phyloP scores from a whole-genome alignment of 2,113 vertebrate species.

The Oncorhynchus keta region DNA sequence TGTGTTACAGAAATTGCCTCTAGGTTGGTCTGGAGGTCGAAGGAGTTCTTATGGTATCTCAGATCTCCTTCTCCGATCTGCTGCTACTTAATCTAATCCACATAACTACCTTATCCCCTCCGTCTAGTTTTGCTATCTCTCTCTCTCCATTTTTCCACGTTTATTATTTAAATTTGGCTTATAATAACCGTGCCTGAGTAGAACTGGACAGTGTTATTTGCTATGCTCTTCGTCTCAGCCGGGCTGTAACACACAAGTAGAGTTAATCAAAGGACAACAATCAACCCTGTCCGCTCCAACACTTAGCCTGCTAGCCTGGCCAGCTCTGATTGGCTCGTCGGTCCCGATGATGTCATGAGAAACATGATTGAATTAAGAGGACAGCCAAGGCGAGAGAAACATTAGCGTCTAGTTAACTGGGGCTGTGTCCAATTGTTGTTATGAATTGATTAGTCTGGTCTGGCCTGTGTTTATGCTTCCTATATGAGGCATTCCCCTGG shows the following conservation, averaged over 20 bases:
- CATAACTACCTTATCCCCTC: slow-evolving; percentile 4
- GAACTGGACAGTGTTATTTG: background rate
- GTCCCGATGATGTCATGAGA: slow-evolving; percentile 2
- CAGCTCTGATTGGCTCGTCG: background rate
- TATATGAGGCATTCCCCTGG: background rate
- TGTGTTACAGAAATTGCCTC: too few relatives aligned
- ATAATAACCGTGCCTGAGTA: background rate
- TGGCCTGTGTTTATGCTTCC: slow-evolving; percentile 13
- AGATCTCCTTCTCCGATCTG: background rate
- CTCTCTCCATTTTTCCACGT: slow-evolving; percentile 14
- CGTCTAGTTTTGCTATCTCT: slow-evolving; percentile 1
- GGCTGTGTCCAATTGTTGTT: slow-evolving; percentile 12
- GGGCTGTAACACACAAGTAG: slow-evolving; percentile 24
- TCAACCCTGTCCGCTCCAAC: slow-evolving; percentile 9
- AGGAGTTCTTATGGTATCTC: too few relatives aligned
- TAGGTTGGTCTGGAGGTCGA: too few relatives aligned
- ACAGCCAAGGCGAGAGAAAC: slow-evolving; percentile 10
- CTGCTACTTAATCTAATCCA: slow-evolving; percentile 7
- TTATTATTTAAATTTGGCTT: slow-evolving; percentile 7
- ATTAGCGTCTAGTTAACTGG: background rate
- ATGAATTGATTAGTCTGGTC: slow-evolving; percentile 24
- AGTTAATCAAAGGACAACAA: slow-evolving; percentile 26
- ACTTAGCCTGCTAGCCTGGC: background rate
- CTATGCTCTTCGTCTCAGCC: background rate
- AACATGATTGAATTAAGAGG: slow-evolving; percentile 6